Conservation (phyloP, 64 coral and sea anemone genomes). For the Montipora capricornis region DNA sequence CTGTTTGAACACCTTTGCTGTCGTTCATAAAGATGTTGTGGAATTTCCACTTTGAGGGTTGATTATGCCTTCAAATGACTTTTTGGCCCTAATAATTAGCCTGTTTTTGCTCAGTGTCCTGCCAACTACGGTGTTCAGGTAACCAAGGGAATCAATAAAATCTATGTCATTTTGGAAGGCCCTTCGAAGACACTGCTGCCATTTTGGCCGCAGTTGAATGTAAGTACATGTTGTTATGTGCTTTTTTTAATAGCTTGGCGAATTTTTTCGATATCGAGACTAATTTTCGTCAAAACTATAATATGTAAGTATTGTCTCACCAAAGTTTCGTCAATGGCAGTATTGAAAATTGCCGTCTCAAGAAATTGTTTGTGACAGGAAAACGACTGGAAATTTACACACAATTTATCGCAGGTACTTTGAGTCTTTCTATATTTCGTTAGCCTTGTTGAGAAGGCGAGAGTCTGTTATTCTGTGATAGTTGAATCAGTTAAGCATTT, state of each 20-base stretch:
- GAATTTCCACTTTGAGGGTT: constrained; percentile 11
- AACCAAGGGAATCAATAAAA: not conserved
- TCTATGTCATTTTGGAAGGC: too few relatives aligned
- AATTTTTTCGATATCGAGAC: not conserved
- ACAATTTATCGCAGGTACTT: not conserved
- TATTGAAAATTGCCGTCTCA: not conserved
- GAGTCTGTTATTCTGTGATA: too few relatives aligned
- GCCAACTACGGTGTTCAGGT: not conserved
- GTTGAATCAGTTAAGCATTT: too few relatives aligned
- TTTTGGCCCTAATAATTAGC: not conserved
- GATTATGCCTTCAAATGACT: constrained; percentile 11
- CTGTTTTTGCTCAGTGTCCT: not conserved
- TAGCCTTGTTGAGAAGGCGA: too few relatives aligned
- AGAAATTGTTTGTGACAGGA: not conserved
- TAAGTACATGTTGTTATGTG: too few relatives aligned
- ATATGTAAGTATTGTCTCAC: not conserved
- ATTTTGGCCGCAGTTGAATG: too few relatives aligned
- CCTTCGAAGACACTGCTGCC: too few relatives aligned
- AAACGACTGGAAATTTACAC: not conserved
- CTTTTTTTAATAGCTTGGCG: too few relatives aligned
- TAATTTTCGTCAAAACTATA: not conserved
- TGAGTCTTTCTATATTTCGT: not conserved
- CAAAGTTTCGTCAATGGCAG: not conserved
- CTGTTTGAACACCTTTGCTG: constrained; percentile 44
- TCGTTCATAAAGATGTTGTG: not conserved